Evolutionary conservation across 2,797 vertebrate genomes (phyloP).

Genomic region (Erethizon dorsatum): DNA sequence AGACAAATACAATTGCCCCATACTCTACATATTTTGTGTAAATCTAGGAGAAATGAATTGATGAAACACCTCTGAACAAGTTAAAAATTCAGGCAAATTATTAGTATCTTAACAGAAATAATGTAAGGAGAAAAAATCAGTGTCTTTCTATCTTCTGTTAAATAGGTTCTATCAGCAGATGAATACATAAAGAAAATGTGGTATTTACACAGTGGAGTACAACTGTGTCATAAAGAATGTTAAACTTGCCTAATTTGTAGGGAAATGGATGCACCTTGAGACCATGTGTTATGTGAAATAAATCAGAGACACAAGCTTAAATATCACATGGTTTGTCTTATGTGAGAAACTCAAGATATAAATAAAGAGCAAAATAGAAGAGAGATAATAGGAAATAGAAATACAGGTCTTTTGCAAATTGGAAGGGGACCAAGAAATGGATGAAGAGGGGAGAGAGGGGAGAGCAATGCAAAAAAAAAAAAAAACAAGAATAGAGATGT

Average conservation of each 20-base stretch:
- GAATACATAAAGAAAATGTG: neutral
- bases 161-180: neutral
- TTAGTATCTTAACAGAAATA: neutral
- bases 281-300: neutral
- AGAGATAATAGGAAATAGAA: neutral
- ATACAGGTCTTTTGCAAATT: neutral
- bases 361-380: neutral
- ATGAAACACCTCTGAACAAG: neutral
- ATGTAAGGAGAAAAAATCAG: neutral
- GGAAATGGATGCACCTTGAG: neutral
- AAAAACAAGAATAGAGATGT: neutral
- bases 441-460: neutral
- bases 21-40: neutral
- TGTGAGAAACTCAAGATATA: neutral
- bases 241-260: neutral
- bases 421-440: neutral
- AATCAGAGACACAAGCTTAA: neutral
- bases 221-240: neutral
- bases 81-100: conserved; percentile 7
- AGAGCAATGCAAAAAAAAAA: neutral
- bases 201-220: neutral
- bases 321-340: neutral
- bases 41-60: conserved; percentile 15
- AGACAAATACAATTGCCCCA: neutral
- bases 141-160: neutral